phyloP scores from a whole-genome alignment of 2,888 invertebrate species.

The Lamellibrachia columna region DNA sequence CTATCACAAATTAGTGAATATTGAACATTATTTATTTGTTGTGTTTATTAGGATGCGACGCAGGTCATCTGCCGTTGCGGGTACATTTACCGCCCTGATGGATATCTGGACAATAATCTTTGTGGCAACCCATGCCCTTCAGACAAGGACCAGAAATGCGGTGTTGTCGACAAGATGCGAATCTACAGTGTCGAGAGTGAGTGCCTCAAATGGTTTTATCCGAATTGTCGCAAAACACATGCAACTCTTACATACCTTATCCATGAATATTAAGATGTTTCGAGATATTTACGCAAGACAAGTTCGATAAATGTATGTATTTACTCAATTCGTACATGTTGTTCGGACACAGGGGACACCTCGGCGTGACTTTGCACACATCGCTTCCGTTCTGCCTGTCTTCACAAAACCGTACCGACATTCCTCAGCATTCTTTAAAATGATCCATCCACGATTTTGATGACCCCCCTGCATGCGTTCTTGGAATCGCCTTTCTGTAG shows the following conservation, averaged over 20 bases:
- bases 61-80: neutral
- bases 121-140: neutral
- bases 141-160: neutral
- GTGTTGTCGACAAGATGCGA: neutral
- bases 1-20: neutral
- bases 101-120: neutral
- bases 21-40: neutral
- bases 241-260: no score
- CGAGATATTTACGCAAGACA: no score
- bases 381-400: neutral
- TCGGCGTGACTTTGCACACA: neutral
- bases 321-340: neutral
- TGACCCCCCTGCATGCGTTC: no score
- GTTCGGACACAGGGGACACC: neutral
- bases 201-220: neutral
- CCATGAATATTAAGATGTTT: no score
- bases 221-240: neutral
- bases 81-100: neutral
- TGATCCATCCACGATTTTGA: no score
- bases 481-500: neutral
- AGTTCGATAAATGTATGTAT: neutral
- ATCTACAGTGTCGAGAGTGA: neutral
- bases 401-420: neutral
- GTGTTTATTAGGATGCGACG: neutral
- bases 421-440: no score